phyloP scores from a whole-genome alignment of 2,113 vertebrate species.

The Reinhardtius hippoglossoides region DNA sequence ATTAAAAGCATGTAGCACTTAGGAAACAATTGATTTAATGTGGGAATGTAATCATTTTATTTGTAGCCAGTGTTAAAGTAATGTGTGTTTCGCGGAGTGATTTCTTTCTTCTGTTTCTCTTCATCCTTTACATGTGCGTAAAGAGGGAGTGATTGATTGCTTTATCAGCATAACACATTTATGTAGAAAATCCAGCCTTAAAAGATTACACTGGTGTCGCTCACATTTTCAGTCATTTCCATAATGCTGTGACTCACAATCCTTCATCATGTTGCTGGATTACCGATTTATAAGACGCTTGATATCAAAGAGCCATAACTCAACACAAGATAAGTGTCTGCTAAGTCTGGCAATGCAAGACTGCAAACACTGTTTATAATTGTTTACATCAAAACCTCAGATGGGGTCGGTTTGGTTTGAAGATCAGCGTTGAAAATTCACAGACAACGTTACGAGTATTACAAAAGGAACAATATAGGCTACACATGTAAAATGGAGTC shows the following conservation, averaged over 20 bases:
- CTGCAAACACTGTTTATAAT: background rate
- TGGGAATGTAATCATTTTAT: background rate
- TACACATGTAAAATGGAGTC: background rate
- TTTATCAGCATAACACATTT: background rate
- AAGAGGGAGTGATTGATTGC: background rate
- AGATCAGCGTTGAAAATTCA: background rate
- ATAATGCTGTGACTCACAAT: background rate
- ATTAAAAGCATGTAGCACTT: background rate
- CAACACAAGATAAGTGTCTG: background rate
- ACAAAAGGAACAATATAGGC: background rate
- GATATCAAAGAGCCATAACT: conserved; percentile 21
- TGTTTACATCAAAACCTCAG: background rate
- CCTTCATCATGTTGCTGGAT: background rate
- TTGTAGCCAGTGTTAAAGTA: no score
- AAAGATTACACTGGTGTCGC: conserved; percentile 21
- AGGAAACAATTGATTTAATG: background rate
- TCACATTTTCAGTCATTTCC: background rate
- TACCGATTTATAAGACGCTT: background rate
- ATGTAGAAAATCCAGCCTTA: conserved; percentile 50
- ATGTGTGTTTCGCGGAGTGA: background rate
- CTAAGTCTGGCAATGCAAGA: background rate
- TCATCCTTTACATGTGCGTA: background rate
- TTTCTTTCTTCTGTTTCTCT: background rate
- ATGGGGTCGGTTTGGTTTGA: background rate
- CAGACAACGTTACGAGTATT: background rate